A percentile compares a stretch with the other conserved stretches of the same genome.
Conservation (phyloP, 2,888 invertebrate genomes). For the Archaeoteleia sp. region DNA sequence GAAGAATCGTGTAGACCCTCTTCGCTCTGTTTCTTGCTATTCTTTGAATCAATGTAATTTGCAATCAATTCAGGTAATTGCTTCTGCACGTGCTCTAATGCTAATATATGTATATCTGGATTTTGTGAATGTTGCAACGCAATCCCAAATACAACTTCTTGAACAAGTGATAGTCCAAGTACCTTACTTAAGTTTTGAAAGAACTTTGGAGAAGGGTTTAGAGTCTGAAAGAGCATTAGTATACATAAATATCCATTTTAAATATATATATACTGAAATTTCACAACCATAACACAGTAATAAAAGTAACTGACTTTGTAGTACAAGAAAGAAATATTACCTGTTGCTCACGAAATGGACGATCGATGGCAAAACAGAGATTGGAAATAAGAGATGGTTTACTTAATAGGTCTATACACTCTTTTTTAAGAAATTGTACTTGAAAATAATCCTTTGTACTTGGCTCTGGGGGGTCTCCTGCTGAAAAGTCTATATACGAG, state of each 20-base stretch:
- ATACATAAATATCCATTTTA: too few species aligned
- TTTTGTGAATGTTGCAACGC: slow-evolving; percentile 88
- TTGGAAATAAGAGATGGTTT: slow-evolving; percentile 92
- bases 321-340: slow-evolving; percentile 25
- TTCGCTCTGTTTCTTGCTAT: slow-evolving; percentile 82
- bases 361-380: slow-evolving; percentile 91
- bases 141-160: slow-evolving; percentile 93
- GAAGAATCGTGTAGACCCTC: slow-evolving; percentile 93
- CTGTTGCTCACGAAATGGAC: slow-evolving; percentile 85
- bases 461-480: slow-evolving; percentile 78
- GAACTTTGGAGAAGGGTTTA: slow-evolving; percentile 87
- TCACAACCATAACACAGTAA: too few species aligned
- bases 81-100: slow-evolving; percentile 86
- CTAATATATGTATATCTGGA: slow-evolving; percentile 83
- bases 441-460: slow-evolving; percentile 77
- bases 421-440: slow-evolving; percentile 86
- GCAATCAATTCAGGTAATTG: slow-evolving; percentile 90
- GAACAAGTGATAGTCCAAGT: slow-evolving; percentile 89
- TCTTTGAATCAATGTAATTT: slow-evolving; percentile 87
- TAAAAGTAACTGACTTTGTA: too few species aligned
- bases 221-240: slow-evolving; percentile 77
- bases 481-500: slow-evolving; percentile 89
- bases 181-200: slow-evolving; percentile 90
- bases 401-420: slow-evolving; percentile 86
- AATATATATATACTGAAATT: too few species aligned